Evolutionary conservation across 2,888 invertebrate genomes (phyloP).

Genomic region (Leptopilina syphax): DNA sequence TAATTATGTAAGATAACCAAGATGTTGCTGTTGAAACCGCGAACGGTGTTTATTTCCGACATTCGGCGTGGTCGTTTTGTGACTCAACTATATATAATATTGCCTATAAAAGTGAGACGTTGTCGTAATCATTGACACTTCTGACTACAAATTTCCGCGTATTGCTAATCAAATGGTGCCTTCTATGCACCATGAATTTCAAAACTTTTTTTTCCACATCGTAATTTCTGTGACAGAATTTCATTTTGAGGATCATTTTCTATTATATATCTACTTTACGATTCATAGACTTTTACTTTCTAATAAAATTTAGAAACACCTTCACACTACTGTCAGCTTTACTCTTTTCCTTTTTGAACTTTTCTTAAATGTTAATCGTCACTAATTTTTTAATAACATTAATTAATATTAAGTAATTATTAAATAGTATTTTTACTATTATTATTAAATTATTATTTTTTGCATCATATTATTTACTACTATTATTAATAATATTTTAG

Average conservation of each 20-base stretch:
- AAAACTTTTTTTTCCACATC: conserved; percentile 7
- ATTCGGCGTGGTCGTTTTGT: conserved; percentile 31
- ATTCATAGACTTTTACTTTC: background rate
- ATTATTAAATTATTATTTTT: no score
- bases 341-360: background rate
- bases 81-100: conserved; percentile 12
- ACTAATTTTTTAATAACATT: background rate
- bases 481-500: no score
- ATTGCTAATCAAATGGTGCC: background rate
- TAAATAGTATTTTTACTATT: background rate
- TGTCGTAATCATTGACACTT: conserved; percentile 37
- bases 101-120: background rate
- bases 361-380: background rate
- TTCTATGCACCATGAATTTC: conserved; percentile 23
- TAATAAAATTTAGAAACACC: background rate
- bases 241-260: background rate
- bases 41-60: conserved; percentile 11
- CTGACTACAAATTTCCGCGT: conserved; percentile 38
- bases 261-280: background rate
- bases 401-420: background rate
- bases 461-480: no score
- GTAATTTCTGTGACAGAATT: background rate
- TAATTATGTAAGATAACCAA: conserved; percentile 13
- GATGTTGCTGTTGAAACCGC: background rate
- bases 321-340: background rate